These are phyloP conservation scores for Diadromus collaris DNA, from an alignment of 2,888 invertebrate genomes.

Conservation along the genomic window DNA sequence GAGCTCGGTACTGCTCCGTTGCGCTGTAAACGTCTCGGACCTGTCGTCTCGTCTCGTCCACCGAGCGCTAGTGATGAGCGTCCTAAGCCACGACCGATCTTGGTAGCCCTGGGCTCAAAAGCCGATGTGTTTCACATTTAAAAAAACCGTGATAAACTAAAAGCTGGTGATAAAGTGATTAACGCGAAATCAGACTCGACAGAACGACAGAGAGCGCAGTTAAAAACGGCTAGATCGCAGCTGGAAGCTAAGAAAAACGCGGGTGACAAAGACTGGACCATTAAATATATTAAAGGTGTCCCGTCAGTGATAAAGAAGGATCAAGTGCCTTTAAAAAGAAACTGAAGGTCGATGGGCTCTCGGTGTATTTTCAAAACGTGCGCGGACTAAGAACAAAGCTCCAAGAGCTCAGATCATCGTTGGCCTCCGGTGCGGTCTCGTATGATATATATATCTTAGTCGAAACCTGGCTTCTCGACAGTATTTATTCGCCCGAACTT, in stretches of 20 bases:
- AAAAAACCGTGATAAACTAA: neutral
- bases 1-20: neutral
- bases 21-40: constrained; percentile 1
- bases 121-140: neutral
- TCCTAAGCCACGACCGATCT: constrained; percentile 1
- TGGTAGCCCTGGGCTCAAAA: neutral
- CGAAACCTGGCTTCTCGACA: neutral
- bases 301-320: constrained; percentile 3
- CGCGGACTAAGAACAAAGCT: neutral
- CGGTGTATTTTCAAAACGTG: constrained; percentile 9
- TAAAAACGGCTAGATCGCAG: neutral
- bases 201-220: neutral
- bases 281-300: neutral
- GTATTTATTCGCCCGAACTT: neutral
- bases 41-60: too few relatives aligned
- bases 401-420: neutral
- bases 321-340: neutral
- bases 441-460: neutral
- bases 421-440: neutral
- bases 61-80: too few relatives aligned
- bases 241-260: neutral
- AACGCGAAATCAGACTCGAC: constrained; percentile 1
- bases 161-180: neutral
- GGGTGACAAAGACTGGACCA: neutral
- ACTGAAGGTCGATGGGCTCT: neutral